phyloP scores from a whole-genome alignment of 2,797 vertebrate genomes.

The Cynodonichthys magdalenae region DNA sequence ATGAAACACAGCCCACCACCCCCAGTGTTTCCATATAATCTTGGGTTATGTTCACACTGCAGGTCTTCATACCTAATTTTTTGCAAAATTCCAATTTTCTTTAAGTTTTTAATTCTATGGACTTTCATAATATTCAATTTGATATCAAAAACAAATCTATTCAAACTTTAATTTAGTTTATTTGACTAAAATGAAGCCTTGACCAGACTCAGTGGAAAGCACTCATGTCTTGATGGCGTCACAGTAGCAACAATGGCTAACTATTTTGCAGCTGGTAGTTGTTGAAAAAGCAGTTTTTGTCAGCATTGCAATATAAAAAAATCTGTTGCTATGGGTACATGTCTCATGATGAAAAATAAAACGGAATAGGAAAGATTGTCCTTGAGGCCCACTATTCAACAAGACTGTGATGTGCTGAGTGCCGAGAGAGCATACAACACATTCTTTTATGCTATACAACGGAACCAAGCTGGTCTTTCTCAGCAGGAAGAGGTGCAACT shows the following conservation, averaged over 20 bases:
- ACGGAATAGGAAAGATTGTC: constrained; percentile 65
- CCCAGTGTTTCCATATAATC: constrained; percentile 11
- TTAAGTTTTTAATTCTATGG: not conserved
- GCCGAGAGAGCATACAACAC: constrained; percentile 19
- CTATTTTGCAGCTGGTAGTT: constrained; percentile 29
- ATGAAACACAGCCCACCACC: constrained; percentile 14
- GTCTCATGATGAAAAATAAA: constrained; percentile 42
- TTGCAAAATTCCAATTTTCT: no score
- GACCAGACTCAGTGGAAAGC: not conserved
- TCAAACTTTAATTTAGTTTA: not conserved
- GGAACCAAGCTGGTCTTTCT: constrained; percentile 22
- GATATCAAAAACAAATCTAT: not conserved
- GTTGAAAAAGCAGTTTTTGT: constrained; percentile 51
- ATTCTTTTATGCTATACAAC: constrained; percentile 26
- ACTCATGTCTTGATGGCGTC: constrained; percentile 28
- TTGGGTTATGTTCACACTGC: not conserved
- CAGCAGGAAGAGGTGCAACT: constrained; percentile 18
- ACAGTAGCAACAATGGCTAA: constrained; percentile 33
- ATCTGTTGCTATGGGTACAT: constrained; percentile 74
- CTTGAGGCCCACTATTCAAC: constrained; percentile 64
- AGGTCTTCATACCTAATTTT: no score
- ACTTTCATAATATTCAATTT: not conserved
- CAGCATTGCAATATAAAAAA: constrained; percentile 50
- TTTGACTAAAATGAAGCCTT: not conserved
- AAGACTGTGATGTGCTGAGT: constrained; percentile 49